These are phyloP conservation scores for Zygothrica quintamaculata DNA, from an alignment of 2,888 invertebrate genomes.

Conservation along the genomic window DNA sequence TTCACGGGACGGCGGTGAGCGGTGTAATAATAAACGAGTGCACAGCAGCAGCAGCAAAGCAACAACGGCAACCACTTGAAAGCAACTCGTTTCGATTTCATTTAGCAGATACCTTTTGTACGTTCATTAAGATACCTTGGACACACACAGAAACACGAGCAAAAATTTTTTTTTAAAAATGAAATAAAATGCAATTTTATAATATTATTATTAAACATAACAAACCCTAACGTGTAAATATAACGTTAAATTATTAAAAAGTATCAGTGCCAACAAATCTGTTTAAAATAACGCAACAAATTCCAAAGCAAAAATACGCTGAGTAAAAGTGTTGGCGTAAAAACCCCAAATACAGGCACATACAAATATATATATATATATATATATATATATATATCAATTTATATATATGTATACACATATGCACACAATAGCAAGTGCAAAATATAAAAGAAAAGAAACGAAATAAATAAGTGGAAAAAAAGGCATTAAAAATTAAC, in stretches of 20 bases:
- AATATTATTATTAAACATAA: conserved; percentile 32
- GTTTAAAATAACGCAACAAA: conserved; percentile 41
- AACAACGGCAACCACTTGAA: conserved; percentile 75
- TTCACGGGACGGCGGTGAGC: conserved; percentile 60
- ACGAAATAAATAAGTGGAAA: conserved; percentile 53
- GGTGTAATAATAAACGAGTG: conserved; percentile 75
- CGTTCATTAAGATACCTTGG: conserved; percentile 82
- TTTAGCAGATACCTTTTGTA: conserved; percentile 81
- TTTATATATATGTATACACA: conserved; percentile 13
- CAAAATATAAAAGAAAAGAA: conserved; percentile 19
- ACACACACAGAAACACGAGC: conserved; percentile 48
- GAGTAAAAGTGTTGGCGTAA: conserved; percentile 68
- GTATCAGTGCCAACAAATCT: conserved; percentile 57
- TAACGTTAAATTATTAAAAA: conserved; percentile 26
- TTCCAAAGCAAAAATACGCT: conserved; percentile 66
- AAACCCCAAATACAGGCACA: conserved; percentile 62
- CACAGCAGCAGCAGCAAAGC: conserved; percentile 63
- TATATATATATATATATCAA: conserved; percentile 18
- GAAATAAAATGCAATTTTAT: conserved; percentile 55
- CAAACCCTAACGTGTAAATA: conserved; percentile 27
- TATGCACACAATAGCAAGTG: conserved; percentile 28
- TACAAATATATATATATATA: conserved; percentile 15
- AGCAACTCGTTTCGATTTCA: conserved; percentile 83
- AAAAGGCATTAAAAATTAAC: conserved; percentile 65
- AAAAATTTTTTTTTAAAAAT: conserved; percentile 44